phyloP scores from a whole-genome alignment of 1,140 invertebrate species.

The Aporrectodea caliginosa region DNA sequence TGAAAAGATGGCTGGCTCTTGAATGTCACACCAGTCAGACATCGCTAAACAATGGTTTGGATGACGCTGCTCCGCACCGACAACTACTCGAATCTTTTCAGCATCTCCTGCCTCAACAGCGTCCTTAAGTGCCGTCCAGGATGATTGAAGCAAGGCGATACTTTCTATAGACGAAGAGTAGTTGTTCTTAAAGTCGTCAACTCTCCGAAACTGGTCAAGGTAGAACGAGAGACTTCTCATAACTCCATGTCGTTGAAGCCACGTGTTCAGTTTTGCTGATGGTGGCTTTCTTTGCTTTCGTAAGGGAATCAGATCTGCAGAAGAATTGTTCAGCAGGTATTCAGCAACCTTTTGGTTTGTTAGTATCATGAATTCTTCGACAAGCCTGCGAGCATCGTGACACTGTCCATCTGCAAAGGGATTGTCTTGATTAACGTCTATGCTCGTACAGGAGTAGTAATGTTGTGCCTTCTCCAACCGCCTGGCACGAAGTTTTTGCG shows the following conservation, averaged over 20 bases:
- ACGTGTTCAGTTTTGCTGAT: conserved; percentile 35
- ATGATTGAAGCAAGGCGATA: not conserved
- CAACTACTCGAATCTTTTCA: conserved; percentile 4
- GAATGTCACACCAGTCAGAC: conserved; percentile 16
- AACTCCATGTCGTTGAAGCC: conserved; percentile 33
- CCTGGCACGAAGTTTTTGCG: conserved; percentile 38
- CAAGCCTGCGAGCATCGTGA: conserved; percentile 42
- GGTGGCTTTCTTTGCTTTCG: conserved; percentile 39
- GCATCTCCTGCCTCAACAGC: conserved; percentile 3
- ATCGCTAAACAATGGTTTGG: conserved; percentile 8
- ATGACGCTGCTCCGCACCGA: conserved; percentile 1
- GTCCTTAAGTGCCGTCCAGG: not conserved
- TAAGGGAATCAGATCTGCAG: conserved; percentile 40
- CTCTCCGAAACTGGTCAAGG: not conserved
- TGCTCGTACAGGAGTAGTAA: too few species aligned
- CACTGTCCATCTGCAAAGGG: conserved; percentile 32
- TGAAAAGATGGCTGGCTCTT: conserved; percentile 14
- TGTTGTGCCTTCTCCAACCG: too few species aligned
- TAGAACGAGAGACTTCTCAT: not conserved
- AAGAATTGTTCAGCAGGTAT: conserved; percentile 38
- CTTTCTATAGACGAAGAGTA: not conserved
- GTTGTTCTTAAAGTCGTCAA: not conserved
- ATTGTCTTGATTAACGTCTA: too few species aligned
- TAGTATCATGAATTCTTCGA: conserved; percentile 45
- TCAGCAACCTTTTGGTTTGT: conserved; percentile 44